Base-by-base conservation (phyloP, 2,797 vertebrate species). In the Gymnoscopelus microlampas region DNA sequence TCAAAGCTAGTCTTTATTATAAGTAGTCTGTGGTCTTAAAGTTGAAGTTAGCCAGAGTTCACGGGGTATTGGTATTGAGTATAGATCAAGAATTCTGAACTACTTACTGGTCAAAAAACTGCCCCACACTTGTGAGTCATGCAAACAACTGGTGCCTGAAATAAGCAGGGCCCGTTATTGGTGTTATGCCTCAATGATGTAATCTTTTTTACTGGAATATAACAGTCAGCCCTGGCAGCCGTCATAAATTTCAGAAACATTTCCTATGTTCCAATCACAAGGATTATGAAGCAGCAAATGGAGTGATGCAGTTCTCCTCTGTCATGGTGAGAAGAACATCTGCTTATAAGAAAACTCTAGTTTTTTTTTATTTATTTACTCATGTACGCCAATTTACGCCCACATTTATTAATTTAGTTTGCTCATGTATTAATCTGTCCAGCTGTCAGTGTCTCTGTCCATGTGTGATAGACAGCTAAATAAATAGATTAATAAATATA, bases 41-140 rank as follows among this genome's bases (percentile, higher is more conserved):
- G 47, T 69, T 71, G 64, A 73, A 71, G 77, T 72, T 80, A 81
- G 62, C 78, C 74, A 81, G 63, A 72, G 74, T 78, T 82, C 62
- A 74, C 64, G 71, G 26, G 68, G 26, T 29, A 19, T 19, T 19
- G 19, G 23, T 63, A 75, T 77, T 73, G 72, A 61, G 59, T 53
- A 26, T 57, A 70, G 57, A 82, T 77, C 70, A 77, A 77, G 32
- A 77, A 58, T 58, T 50, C 44, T 67, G 53, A 35, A 10, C 48
- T 50, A 10, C n/a, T 19, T 63, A 39, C 14, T 12, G 24, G 63
- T 69, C 47, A 59, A 10, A 61, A 59, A 70, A 75, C 64, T 70
- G 58, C 32, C 55, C 19, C 56, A 69, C 57, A 51, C 19, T 67
- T 69, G 65, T 57, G 62, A 60, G 13, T 62, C 47, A 0, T 51